Base-by-base conservation (phyloP, 2,888 invertebrate genomes). In the Drosophila austrosaltans region DNA sequence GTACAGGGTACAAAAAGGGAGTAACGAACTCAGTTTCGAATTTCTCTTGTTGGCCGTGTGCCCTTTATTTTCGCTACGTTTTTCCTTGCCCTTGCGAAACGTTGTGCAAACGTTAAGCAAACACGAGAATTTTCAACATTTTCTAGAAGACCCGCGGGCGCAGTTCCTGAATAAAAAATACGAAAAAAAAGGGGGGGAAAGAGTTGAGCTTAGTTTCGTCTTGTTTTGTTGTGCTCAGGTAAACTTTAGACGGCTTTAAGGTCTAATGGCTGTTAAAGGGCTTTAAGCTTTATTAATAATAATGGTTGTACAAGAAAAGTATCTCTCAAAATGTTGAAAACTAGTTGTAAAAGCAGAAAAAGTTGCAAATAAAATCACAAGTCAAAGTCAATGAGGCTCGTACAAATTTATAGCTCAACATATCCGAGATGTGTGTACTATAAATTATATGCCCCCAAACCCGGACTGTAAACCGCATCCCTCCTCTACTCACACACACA, bases 351-450 rank as follows among this genome's bases (percentile, higher is more conserved):
- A 42, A 53, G 20, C 36, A 61, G 42, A 53, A 28, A 30, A 16
- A 16, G n/a, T 42, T 32, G 7, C 53, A 42, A 56, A 53, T 61
- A 71, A 77, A 79, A 79, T 78, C 76, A 73, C 67, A 77, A 76
- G 69, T 69, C 73, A 79, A 74, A 82, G 78, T 77, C 84, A 82
- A 82, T 80, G 84, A 69, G 72, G 58, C 80, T 66, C 57, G 72
- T 64, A 79, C 62, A 82, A 48, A 80, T 82, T 82, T 82, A 84
- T 82, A 30, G 73, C 72, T 63, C 57, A 75, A 62, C 62, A 69
- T 66, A 73, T 77, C 65, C 72, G 66, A 62, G 54, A 59, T 72
- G 72, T 58, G 57, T 63, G 16, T 40, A 68, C 72, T 61, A 84
- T 82, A 84, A 82, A 82, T 84, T 82, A 82, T 74, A 65, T 61